Percentiles rank a stretch among this genome's conserved stretches.
Evolutionary conservation across 2,888 invertebrate species (phyloP).

Genomic region (Hyalella azteca): DNA sequence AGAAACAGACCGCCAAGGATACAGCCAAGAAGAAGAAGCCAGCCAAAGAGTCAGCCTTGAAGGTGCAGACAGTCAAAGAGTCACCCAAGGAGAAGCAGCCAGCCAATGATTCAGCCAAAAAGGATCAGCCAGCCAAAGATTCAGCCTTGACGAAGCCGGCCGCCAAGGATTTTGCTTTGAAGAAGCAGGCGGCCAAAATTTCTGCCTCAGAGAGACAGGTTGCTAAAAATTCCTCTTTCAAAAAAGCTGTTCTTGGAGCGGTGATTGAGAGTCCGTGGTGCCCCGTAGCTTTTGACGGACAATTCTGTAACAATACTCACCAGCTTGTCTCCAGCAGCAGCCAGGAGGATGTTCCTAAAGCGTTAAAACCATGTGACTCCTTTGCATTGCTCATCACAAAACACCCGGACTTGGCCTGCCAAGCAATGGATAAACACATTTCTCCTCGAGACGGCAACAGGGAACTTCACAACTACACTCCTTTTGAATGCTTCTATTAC

Average conservation of each 20-base stretch:
- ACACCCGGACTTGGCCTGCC: background rate
- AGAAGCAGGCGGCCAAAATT: no score
- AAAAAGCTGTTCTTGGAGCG: background rate
- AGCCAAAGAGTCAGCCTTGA: no score
- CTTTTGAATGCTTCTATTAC: slow-evolving; percentile 5
- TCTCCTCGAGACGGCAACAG: background rate
- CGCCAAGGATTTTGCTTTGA: no score
- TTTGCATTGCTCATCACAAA: background rate
- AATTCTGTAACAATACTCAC: background rate
- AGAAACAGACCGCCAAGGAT: no score
- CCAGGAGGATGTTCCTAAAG: background rate
- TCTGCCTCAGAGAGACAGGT: no score
- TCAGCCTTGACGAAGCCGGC: no score
- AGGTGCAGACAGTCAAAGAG: no score
- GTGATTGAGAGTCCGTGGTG: slow-evolving; percentile 7
- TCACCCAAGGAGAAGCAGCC: no score
- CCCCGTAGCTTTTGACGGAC: background rate
- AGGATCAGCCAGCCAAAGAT: no score
- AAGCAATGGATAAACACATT: background rate
- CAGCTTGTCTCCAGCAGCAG: background rate
- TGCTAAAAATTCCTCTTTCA: no score
- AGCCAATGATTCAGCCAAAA: no score
- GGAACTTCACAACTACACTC: slow-evolving; percentile 27
- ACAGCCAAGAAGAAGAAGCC: no score
- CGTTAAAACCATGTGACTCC: background rate